Conservation (phyloP, 53 echinoderm and acorn worm species). For the Stichopus horrens region DNA sequence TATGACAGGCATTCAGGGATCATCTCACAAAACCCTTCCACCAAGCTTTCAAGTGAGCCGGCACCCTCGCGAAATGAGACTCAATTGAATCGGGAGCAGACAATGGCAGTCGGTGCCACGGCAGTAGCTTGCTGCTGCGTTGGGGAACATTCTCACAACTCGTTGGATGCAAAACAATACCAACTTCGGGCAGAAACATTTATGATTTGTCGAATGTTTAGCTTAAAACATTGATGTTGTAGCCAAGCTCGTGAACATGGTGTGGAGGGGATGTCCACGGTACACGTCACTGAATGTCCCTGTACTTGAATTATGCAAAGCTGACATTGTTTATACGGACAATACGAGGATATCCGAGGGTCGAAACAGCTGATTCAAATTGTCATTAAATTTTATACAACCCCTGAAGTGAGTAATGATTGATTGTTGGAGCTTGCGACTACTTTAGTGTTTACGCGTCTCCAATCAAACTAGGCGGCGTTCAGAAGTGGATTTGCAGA, state of each 20-base stretch:
- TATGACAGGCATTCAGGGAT: slow-evolving; percentile 39
- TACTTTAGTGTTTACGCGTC: slow-evolving; percentile 93
- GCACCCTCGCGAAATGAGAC: slow-evolving; percentile 10
- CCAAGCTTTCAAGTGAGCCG: background rate
- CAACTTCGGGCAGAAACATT: background rate
- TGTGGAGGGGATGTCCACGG: slow-evolving; percentile 19
- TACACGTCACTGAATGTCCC: slow-evolving; percentile 35
- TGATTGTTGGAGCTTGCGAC: slow-evolving; percentile 96
- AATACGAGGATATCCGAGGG: slow-evolving; percentile 58
- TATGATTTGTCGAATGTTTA: slow-evolving; percentile 34
- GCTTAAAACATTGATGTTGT: slow-evolving; percentile 42
- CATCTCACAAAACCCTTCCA: slow-evolving; percentile 28
- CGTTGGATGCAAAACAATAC: background rate
- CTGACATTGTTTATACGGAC: slow-evolving; percentile 55
- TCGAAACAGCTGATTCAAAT: slow-evolving; percentile 93
- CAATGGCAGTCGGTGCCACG: background rate
- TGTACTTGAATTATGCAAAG: slow-evolving; percentile 47
- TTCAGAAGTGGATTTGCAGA: slow-evolving; percentile 55
- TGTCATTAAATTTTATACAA: slow-evolving; percentile 99
- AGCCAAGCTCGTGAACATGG: slow-evolving; percentile 19
- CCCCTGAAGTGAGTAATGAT: slow-evolving; percentile 97
- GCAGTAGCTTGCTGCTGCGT: slow-evolving; percentile 23
- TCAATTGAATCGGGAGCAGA: background rate
- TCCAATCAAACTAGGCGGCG: slow-evolving; percentile 74
- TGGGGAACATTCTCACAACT: slow-evolving; percentile 24